Evolutionary conservation across 2,888 invertebrate genomes (phyloP).

Genomic region (Synergus gifuensis): DNA sequence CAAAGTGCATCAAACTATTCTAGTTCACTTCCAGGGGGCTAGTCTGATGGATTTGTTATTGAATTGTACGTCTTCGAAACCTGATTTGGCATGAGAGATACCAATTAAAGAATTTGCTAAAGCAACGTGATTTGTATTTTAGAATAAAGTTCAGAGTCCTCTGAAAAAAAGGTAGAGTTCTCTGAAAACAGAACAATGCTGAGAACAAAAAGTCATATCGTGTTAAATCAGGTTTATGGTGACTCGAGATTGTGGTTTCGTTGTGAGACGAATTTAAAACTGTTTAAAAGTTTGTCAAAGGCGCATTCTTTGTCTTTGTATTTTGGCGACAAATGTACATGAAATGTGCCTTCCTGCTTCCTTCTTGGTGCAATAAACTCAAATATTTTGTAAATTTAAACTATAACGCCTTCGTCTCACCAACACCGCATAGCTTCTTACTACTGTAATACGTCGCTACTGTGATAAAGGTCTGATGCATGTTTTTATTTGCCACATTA

Average conservation of each 20-base stretch:
- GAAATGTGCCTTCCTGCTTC: conserved; percentile 71
- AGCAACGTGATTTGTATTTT: not conserved
- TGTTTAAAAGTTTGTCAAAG: conserved; percentile 1
- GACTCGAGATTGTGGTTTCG: not conserved
- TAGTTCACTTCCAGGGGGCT: not conserved
- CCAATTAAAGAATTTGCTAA: not conserved
- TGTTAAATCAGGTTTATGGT: conserved; percentile 2
- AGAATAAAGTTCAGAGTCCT: not conserved
- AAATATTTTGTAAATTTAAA: conserved; percentile 20
- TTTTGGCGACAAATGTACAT: conserved; percentile 58
- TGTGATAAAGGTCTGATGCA: conserved; percentile 61
- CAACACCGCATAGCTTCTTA: conserved; percentile 59
- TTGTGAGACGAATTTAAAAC: conserved; percentile 1
- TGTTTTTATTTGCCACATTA: conserved; percentile 45
- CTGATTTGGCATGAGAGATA: not conserved
- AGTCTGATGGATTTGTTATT: not conserved
- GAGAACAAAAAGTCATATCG: not conserved
- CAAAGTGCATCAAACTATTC: not conserved
- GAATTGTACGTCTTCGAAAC: not conserved
- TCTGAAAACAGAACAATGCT: not conserved
- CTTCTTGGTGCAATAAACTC: conserved; percentile 60
- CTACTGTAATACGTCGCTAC: conserved; percentile 62
- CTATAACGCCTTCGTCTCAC: conserved; percentile 53
- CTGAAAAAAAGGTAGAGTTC: not conserved
- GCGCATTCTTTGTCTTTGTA: too few species aligned